Base-by-base conservation (phyloP, 1,140 invertebrate species). In the Papilio polytes region DNA sequence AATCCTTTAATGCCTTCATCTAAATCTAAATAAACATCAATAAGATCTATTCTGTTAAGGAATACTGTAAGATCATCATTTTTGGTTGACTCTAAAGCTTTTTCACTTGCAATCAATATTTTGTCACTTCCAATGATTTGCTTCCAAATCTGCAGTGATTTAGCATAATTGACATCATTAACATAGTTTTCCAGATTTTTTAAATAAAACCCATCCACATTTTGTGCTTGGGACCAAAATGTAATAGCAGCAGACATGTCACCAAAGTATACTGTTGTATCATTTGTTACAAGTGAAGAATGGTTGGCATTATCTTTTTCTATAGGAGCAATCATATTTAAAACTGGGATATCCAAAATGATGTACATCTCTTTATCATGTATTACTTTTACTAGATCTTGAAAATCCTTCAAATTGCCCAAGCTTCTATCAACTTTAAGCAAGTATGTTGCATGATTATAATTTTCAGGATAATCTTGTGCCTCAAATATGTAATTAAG, bases 201-300 rank as follows among this genome's bases (percentile, higher is more conserved):
- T 3, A 98, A 92, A 92, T 98, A 98, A 90, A 98, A 98, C 0
- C 98, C 98, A 92, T 98, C 97, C 0, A 98, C 97, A 1, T 96
- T 96, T 79, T 96, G 93, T 4, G 94, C 84, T 1, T 95, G 83
- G 3, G 80, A 84, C 98, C 98, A 98, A 90, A 96, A 96, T 13
- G 92, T 91, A 12, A 98, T 93, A 0, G 96, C 96, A 59, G 92
- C 86, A 74, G 96, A 96, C 2, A 96, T 92, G 83, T 94, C 94
- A 78, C 84, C 84, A 77, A 86, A 84, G 53, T 84, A 88, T 81
- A 83, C 82, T 73, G 85, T 56, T 63, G 87, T 85, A 56, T 90
- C 86, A 81, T 89, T 89, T 41, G 85, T 81, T 46, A 90, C 78
- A 41, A 88, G 80, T 51, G 87, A 76, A 81, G 85, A 80, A 70